Base-by-base conservation (phyloP, 2,797 vertebrate species). In the Pampus argenteus region DNA sequence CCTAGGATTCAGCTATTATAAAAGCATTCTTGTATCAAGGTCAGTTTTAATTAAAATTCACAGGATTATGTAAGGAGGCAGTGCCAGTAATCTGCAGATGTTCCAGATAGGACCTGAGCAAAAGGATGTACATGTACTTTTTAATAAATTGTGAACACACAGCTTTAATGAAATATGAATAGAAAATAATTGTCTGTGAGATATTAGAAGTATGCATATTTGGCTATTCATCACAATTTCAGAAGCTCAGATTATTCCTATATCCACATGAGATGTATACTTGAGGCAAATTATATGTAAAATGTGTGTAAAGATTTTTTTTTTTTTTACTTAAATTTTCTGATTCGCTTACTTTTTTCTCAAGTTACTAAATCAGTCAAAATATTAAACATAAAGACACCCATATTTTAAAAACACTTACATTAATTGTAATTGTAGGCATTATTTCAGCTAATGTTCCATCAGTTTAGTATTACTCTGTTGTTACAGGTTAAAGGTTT, bases 41-140 rank as follows among this genome's bases (percentile, higher is more conserved):
- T 88, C 83, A 78, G 0, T 78, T 78, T 66, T 91, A 87, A 89
- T 92, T 89, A 88, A 73, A 88, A 73, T 86, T 74, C 55, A 75
- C 63, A 65, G 78, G 65, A 83, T 84, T 79, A 74, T 68, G 31
- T 74, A 72, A 74, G 54, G 57, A 81, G 77, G 54, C 61, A 68
- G 55, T 51, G 52, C 26, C 38, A 71, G 51, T 44, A 74, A 65
- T 81, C 63, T 81, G 75, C 52, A 76, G 73, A 84, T 79, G 74
- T 78, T 89, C 57, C 74, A 83, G 57, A 79, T 74, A 71, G 58
- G 44, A 75, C 71, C 72, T 64, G 76, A 76, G 71, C 62, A 52
- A 44, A 57, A 70, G 48, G 67, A 84, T 56, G 31, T 50, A 60
- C 68, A 42, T 73, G 45, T 28, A 25, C 29, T 68, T 22, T n/a